A percentile compares a stretch with the other conserved stretches of the same genome.
These are phyloP conservation scores for Melipona quadrifasciata DNA, from an alignment of 1,140 invertebrate genomes.

Conservation along the genomic window DNA sequence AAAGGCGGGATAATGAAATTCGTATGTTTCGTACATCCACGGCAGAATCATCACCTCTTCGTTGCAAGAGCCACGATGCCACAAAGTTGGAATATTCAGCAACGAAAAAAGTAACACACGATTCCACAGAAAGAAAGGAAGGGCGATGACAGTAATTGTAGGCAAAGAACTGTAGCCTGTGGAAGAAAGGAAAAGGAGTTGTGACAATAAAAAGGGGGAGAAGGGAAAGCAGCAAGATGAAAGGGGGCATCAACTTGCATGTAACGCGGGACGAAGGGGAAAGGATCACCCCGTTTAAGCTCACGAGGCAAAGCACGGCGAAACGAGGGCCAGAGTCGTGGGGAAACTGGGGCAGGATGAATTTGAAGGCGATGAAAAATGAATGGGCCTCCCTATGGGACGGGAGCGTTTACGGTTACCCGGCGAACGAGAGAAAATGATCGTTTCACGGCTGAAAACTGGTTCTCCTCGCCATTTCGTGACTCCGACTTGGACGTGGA, in stretches of 20 bases:
- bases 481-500: too few species aligned
- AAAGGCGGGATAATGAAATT: too few species aligned
- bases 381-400: background rate
- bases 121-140: too few species aligned
- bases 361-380: conserved; percentile 24
- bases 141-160: too few species aligned
- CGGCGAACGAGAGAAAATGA: background rate
- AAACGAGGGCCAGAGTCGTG: background rate
- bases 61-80: too few species aligned
- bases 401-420: too few species aligned
- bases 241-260: background rate
- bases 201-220: too few species aligned
- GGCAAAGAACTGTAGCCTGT: too few species aligned
- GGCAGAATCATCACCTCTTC: too few species aligned
- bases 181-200: background rate
- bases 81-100: too few species aligned
- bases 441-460: background rate
- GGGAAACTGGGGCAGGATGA: conserved; percentile 2
- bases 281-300: background rate
- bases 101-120: too few species aligned
- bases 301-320: background rate
- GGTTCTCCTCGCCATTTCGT: background rate
- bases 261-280: background rate
- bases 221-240: background rate
- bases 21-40: too few species aligned